A percentile compares a stretch with the other conserved stretches of the same genome.
Conservation (phyloP, 2,797 vertebrate genomes). For the Ciconia nigra region DNA sequence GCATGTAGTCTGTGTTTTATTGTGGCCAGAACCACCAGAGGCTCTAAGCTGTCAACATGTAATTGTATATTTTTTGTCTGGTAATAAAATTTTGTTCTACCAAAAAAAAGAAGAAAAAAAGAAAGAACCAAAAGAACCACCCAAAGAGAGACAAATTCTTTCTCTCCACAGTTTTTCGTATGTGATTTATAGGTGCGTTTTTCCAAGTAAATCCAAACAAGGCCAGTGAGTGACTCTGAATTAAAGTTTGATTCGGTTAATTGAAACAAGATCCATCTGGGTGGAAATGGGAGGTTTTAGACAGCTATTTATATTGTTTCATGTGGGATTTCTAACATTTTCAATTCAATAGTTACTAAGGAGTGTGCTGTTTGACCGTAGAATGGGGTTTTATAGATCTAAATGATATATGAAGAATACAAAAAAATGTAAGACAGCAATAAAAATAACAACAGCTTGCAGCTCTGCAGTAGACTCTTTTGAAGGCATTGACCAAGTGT, state of each 20-base stretch:
- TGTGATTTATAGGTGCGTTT: constrained; percentile 56
- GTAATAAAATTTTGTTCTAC: not conserved
- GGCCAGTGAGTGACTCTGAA: not conserved
- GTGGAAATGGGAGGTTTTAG: not conserved
- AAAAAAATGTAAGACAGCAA: not conserved
- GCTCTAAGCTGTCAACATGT: not conserved
- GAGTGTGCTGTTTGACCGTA: not conserved
- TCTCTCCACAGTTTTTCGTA: not conserved
- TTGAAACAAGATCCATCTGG: constrained; percentile 12
- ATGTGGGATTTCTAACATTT: not conserved
- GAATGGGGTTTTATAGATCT: not conserved
- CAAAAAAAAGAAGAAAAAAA: not conserved
- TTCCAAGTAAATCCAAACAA: constrained; percentile 17
- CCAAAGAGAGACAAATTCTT: not conserved
- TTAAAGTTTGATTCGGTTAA: not conserved
- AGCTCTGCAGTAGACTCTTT: not conserved
- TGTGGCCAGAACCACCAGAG: not conserved
- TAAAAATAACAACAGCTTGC: not conserved
- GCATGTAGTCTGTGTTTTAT: not conserved
- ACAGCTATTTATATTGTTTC: not conserved
- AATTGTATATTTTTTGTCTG: not conserved
- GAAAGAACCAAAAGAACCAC: not conserved
- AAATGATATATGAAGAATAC: not conserved
- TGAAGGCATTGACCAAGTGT: not conserved
- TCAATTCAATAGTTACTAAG: not conserved